Conservation (phyloP, 1,140 invertebrate genomes). For the Copidosoma floridanum region DNA sequence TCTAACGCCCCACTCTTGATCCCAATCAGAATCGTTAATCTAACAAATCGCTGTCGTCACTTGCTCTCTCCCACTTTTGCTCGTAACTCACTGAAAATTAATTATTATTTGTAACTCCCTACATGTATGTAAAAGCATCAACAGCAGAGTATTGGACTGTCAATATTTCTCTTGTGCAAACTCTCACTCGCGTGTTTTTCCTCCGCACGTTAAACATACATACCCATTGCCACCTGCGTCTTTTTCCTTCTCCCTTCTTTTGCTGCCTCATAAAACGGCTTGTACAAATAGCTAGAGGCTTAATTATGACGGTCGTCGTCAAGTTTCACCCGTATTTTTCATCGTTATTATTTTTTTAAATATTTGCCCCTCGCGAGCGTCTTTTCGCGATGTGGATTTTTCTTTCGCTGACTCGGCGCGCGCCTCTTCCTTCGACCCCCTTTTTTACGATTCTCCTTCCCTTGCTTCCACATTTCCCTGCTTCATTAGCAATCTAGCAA, state of each 20-base stretch:
- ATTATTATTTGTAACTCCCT: too few species aligned
- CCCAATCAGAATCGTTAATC: too few species aligned
- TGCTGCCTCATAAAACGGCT: not conserved
- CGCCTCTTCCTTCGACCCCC: not conserved
- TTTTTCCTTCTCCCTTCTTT: not conserved
- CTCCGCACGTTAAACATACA: not conserved
- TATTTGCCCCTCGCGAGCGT: too few species aligned
- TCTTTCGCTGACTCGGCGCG: not conserved
- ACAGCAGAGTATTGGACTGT: conserved; percentile 6
- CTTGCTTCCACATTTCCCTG: too few species aligned
- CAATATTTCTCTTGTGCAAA: conserved; percentile 14
- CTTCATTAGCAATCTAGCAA: too few species aligned
- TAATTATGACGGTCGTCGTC: conserved; percentile 7
- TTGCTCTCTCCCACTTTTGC: not conserved
- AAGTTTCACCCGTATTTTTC: too few species aligned
- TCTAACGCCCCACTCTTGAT: too few species aligned
- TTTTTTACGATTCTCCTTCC: too few species aligned
- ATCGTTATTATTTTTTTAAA: not conserved
- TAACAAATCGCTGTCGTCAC: too few species aligned
- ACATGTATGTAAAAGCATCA: not conserved
- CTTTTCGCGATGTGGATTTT: not conserved
- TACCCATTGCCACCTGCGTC: too few species aligned
- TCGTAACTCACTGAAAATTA: conserved; percentile 10
- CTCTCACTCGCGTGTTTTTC: conserved; percentile 5
- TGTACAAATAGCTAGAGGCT: conserved; percentile 6